phyloP scores from a whole-genome alignment of 1,140 invertebrate genomes.

The Aphelinus atriplicis region DNA sequence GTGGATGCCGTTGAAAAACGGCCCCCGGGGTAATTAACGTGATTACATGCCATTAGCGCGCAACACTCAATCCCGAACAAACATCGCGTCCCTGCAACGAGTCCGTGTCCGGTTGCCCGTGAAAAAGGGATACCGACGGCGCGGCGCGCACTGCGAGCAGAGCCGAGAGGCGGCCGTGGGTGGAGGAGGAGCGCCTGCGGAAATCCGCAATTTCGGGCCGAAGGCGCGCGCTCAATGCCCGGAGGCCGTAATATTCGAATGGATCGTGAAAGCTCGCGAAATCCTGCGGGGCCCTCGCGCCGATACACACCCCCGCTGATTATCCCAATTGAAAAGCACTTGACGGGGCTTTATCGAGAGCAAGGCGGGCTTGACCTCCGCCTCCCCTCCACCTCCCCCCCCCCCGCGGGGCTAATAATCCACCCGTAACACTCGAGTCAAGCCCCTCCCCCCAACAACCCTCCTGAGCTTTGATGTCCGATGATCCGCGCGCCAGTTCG shows the following conservation, averaged over 20 bases:
- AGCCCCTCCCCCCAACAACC: neutral
- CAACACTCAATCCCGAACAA: no score
- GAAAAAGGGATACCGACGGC: no score
- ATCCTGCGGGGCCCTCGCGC: constrained; percentile 3
- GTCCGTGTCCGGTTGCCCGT: no score
- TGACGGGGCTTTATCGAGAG: constrained; percentile 44
- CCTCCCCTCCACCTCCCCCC: constrained; percentile 27
- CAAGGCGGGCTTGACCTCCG: constrained; percentile 31
- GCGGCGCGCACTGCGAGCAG: no score
- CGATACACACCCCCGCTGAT: constrained; percentile 13
- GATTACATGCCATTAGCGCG: no score
- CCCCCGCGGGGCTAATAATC: constrained; percentile 15
- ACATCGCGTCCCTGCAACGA: no score
- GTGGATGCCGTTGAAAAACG: no score
- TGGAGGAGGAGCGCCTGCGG: no score
- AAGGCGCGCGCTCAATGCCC: neutral
- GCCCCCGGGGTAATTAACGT: no score
- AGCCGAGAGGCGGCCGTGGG: no score
- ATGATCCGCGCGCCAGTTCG: constrained; percentile 15
- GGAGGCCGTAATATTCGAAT: constrained; percentile 26
- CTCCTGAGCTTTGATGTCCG: constrained; percentile 21
- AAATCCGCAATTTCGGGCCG: no score
- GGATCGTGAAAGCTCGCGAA: constrained; percentile 15
- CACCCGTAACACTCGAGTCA: neutral
- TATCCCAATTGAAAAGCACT: constrained; percentile 48